These are phyloP conservation scores for Hylyphantes graminicola DNA, from an alignment of 1,140 invertebrate species.

Conservation along the genomic window DNA sequence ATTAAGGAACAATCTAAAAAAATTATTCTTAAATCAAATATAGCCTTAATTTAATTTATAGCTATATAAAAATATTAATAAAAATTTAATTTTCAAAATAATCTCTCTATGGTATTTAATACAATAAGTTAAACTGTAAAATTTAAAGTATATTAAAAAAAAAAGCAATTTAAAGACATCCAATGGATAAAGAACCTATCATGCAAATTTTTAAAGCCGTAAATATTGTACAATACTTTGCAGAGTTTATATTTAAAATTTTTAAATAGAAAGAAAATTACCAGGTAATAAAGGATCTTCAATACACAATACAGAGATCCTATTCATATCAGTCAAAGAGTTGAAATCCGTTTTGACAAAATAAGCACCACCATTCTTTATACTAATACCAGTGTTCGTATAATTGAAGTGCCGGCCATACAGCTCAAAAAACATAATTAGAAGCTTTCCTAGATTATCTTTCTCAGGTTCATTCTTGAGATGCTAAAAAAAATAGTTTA, in stretches of 20 bases:
- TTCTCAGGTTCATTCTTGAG: conserved; percentile 8
- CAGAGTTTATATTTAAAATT: too few species aligned
- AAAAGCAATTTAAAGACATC: too few species aligned
- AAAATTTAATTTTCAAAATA: not conserved
- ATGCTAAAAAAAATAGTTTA: conserved; percentile 31
- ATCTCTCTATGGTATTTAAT: too few species aligned
- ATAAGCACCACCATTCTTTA: conserved; percentile 93
- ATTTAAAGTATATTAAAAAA: too few species aligned
- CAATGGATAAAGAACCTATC: too few species aligned
- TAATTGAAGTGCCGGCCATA: conserved; percentile 98
- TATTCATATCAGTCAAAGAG: conserved; percentile 92
- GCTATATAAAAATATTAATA: conserved; percentile 10
- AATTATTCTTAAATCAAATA: not conserved
- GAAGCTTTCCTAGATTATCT: conserved; percentile 85
- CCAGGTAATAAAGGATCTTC: conserved; percentile 96
- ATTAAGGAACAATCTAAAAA: too few species aligned
- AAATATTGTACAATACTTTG: too few species aligned
- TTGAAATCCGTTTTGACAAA: conserved; percentile 93
- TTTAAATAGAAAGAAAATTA: conserved; percentile 34
- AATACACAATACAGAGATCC: conserved; percentile 93
- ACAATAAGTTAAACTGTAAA: too few species aligned
- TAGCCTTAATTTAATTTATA: not conserved
- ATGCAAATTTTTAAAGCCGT: too few species aligned
- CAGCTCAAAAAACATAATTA: conserved; percentile 98
- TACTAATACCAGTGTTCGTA: conserved; percentile 91